Base-by-base conservation (phyloP, 2,113 vertebrate genomes). In the Pseudolaguvia tuberculata region DNA sequence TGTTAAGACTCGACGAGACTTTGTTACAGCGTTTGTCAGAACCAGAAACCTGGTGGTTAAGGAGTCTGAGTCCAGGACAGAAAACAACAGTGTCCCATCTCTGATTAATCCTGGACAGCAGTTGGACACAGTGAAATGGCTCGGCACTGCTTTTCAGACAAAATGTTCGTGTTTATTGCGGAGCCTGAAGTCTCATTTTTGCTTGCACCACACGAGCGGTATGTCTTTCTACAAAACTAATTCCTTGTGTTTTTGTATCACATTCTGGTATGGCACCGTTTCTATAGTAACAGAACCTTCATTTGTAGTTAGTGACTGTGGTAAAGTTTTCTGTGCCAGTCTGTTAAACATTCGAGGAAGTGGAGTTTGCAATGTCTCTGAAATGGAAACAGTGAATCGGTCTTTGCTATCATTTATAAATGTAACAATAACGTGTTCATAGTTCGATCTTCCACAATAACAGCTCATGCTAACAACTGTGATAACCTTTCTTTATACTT, bases 1-100 rank as follows among this genome's bases (percentile, higher is more conserved):
- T 62, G 75, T 69, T 77, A 25, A 42, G 67, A 77, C 75, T 70
- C 35, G 67, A 77, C 7, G 12, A 23, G 17, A 21, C 35, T 45
- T 20, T 35, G 3, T 17, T 18, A 13, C 5, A 42, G 21, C 12
- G 17, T 31, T 7, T 68, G 42, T 57, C 31, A 58, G 17, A 53
- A 58, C 13, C 71, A 5, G 20, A 11, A 61, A 42, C 20, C 56
- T n/a, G 59, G 3, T 15, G 12, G 29, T 63, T 15, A 39, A 4
- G 29, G 35, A 21, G 35, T 20, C 35, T 62, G 7, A 17, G 13
- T 47, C 61, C 61, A 18, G 42, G 21, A 48, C 63, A 17, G 14
- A 13, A 18, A 48, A 18, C 21, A 9, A 48, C 23, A 27, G 8
- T 27, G 21, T 66, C 63, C 0, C 10, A 9, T 21, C n/a, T 45